Conservation (phyloP, 1,140 invertebrate genomes). For the Sitodiplosis mosellana region DNA sequence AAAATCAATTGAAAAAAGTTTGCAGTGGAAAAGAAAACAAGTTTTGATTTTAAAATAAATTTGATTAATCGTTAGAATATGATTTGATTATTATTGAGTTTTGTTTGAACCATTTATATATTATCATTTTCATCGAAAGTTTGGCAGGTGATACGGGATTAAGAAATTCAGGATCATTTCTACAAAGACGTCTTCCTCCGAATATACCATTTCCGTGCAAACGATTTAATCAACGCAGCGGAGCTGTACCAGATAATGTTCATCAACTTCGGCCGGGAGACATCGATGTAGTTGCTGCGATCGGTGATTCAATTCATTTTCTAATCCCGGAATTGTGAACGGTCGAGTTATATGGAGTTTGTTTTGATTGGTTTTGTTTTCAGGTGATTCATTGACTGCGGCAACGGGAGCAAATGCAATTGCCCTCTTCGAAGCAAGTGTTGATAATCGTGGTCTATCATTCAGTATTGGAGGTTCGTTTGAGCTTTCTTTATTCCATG, state of each 20-base stretch:
- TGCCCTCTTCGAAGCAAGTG: conserved; percentile 15
- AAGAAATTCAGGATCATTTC: neutral
- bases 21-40: too few relatives aligned
- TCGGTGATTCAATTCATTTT: conserved; percentile 47
- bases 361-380: too few relatives aligned
- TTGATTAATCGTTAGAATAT: too few relatives aligned
- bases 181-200: conserved; percentile 1
- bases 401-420: conserved; percentile 28
- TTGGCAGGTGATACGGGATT: conserved; percentile 1
- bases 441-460: conserved; percentile 25
- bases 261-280: conserved; percentile 21
- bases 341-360: too few relatives aligned
- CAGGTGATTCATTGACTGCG: conserved; percentile 44
- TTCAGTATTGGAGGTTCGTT: conserved; percentile 13
- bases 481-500: too few relatives aligned
- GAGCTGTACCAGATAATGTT: conserved; percentile 3
- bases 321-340: too few relatives aligned
- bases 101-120: too few relatives aligned
- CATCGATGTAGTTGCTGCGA: conserved; percentile 37
- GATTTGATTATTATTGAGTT: too few relatives aligned
- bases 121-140: neutral
- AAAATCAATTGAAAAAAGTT: too few relatives aligned
- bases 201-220: conserved; percentile 2
- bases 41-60: too few relatives aligned
- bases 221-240: neutral